These are phyloP conservation scores for Agrotis puta DNA, from an alignment of 2,888 invertebrate species.

Conservation along the genomic window DNA sequence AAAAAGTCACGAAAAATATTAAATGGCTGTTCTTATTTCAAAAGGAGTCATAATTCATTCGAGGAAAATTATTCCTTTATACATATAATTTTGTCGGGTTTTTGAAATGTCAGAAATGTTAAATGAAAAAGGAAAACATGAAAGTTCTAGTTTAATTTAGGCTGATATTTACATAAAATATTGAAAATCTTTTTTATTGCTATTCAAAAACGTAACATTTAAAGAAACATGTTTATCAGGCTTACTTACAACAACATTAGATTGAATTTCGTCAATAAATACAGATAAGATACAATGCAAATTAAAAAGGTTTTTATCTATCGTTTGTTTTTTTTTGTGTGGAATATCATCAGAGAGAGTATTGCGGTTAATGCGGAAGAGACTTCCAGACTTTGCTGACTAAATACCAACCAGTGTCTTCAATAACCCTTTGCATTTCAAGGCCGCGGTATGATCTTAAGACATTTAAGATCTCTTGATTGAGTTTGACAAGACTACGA, in stretches of 20 bases:
- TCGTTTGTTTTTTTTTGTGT: too few relatives aligned
- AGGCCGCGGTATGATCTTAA: too few relatives aligned
- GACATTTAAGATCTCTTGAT: too few relatives aligned
- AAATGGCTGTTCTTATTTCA: slow-evolving; percentile 25
- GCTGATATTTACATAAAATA: background rate
- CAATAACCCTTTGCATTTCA: too few relatives aligned
- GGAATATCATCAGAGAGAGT: too few relatives aligned
- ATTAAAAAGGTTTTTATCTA: too few relatives aligned
- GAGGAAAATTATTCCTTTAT: slow-evolving; percentile 7
- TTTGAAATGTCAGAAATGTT: slow-evolving; percentile 13
- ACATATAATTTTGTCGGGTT: slow-evolving; percentile 17
- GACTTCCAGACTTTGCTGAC: too few relatives aligned
- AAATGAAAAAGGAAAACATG: slow-evolving; percentile 26
- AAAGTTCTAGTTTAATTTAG: slow-evolving; percentile 24
- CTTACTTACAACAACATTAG: background rate
- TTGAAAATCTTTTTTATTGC: background rate
- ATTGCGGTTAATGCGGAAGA: too few relatives aligned
- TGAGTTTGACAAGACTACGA: too few relatives aligned
- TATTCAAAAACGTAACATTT: too few relatives aligned
- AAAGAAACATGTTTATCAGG: background rate
- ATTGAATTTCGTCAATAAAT: background rate
- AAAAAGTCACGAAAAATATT: slow-evolving; percentile 21
- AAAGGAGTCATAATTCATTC: slow-evolving; percentile 4
- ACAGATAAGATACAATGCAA: background rate
- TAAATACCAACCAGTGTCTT: too few relatives aligned